phyloP scores from a whole-genome alignment of 2,888 invertebrate genomes.

The Seladonia tumulorum region DNA sequence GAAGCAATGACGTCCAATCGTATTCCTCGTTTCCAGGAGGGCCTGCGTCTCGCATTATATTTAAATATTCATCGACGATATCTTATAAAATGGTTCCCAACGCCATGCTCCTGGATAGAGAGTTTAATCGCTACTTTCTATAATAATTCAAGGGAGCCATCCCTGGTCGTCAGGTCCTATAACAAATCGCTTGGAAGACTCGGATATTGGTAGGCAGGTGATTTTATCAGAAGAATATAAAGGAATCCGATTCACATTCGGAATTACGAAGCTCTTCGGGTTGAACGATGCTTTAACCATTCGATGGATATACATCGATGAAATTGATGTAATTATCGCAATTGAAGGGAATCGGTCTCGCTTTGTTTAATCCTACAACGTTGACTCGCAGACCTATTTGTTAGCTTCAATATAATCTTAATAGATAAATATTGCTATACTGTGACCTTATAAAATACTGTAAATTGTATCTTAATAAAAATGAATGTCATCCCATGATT shows the following conservation, averaged over 20 bases:
- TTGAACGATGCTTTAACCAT: background rate
- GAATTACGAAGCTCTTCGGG: slow-evolving; percentile 45
- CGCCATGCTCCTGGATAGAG: slow-evolving; percentile 68
- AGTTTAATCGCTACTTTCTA: slow-evolving; percentile 79
- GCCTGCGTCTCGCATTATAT: slow-evolving; percentile 50
- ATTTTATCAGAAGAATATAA: slow-evolving; percentile 59
- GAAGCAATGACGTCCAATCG: slow-evolving; percentile 53
- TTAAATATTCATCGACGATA: slow-evolving; percentile 76
- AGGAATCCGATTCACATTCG: slow-evolving; percentile 37
- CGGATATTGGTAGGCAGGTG: slow-evolving; percentile 63
- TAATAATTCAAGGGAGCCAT: slow-evolving; percentile 75
- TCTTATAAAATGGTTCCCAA: slow-evolving; percentile 68
- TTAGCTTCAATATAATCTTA: too few species aligned
- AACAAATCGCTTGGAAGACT: slow-evolving; percentile 48
- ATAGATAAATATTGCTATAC: too few species aligned
- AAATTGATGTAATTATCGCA: background rate
- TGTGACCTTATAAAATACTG: too few species aligned
- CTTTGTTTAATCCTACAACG: too few species aligned
- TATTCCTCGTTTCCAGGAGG: slow-evolving; percentile 28
- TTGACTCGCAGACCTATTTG: too few species aligned
- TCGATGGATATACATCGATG: background rate
- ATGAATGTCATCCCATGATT: too few species aligned
- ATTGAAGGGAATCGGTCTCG: background rate
- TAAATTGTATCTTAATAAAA: too few species aligned
- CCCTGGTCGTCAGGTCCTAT: slow-evolving; percentile 27